Evolutionary conservation across 2,113 vertebrate species (phyloP).

Genomic region (Hucho hucho): DNA sequence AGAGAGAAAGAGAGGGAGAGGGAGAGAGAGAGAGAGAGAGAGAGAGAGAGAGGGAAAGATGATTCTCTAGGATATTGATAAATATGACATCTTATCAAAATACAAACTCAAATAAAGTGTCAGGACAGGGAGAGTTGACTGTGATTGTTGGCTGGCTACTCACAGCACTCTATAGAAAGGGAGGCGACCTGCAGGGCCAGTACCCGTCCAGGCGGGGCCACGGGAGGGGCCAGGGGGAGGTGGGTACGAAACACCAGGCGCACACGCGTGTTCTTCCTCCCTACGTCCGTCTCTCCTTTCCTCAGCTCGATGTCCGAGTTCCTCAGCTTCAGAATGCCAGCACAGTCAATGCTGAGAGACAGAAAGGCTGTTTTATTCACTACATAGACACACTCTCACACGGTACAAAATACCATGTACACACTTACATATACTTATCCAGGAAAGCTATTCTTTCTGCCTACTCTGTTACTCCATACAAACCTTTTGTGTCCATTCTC

Average conservation of each 20-base stretch:
- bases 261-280: constrained; percentile 89
- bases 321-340: constrained; percentile 89
- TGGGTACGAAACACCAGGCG: constrained; percentile 87
- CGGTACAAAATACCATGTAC: background rate
- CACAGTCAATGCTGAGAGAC: constrained; percentile 84
- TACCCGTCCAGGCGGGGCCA: constrained; percentile 74
- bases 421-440: background rate
- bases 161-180: constrained; percentile 91
- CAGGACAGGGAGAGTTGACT: background rate
- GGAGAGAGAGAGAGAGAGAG: background rate
- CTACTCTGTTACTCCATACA: background rate
- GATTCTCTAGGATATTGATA: background rate
- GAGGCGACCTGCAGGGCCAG: constrained; percentile 86
- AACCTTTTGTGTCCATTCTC: background rate
- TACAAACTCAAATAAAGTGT: background rate
- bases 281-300: constrained; percentile 92
- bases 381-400: constrained; percentile 10
- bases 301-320: constrained; percentile 93
- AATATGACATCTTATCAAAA: background rate
- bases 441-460: background rate
- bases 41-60: background rate
- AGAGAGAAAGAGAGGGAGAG: background rate
- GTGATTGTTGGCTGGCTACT: constrained; percentile 57
- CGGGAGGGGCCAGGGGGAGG: constrained; percentile 76
- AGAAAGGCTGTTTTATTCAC: background rate